Evolutionary conservation across 2,113 vertebrate genomes (phyloP), one percentile per base, ranked within the genome.

Genomic region (Myrmecophaga tridactyla): DNA sequence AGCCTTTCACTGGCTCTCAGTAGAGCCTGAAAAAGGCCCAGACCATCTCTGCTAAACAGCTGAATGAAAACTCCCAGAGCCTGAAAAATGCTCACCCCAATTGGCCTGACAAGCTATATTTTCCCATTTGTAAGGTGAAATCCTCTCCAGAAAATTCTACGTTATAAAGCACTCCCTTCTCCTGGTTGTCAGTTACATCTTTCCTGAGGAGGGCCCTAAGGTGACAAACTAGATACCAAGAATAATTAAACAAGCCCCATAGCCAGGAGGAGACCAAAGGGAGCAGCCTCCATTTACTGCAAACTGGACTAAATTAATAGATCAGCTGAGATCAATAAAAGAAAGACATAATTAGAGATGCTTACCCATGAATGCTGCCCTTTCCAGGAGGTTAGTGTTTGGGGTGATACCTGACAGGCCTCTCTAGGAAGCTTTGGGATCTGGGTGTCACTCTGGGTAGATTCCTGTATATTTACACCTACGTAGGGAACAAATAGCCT

Each of bases 311-410:
- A 46, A 87, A 92, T 77, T 58, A 93, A 92, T 83, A 89, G 78
- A 92, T 95, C 77, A 80, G n/a, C 39, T 77, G 62, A 92, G 86
- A 95, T 95, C 86, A 86, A 92, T 95, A 87, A 36, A 94, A 65
- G 65, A 73, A 77, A 89, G 92, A 87, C 31, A 39, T 72, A 82
- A 96, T 90, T 88, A 88, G 78, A 84, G 63, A 63, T 67, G 86
- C 81, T 92, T 83, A 60, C 23, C 94, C 23, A 58, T 25, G 20
- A 43, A 86, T 75, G 25, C 80, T 90, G 53, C 56, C 65, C 86
- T 95, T 87, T 69, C 39, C 62, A 31, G 7, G 53, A 53, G n/a
- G 73, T 86, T 88, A 83, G 76, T 63, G 88, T 34, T 41, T 0
- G 0, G n/a, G 63, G 58, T 80, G 65, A 93, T 73, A 82, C 7